phyloP scores from a whole-genome alignment of 1,140 invertebrate species.

The Elysia chlorotica region DNA sequence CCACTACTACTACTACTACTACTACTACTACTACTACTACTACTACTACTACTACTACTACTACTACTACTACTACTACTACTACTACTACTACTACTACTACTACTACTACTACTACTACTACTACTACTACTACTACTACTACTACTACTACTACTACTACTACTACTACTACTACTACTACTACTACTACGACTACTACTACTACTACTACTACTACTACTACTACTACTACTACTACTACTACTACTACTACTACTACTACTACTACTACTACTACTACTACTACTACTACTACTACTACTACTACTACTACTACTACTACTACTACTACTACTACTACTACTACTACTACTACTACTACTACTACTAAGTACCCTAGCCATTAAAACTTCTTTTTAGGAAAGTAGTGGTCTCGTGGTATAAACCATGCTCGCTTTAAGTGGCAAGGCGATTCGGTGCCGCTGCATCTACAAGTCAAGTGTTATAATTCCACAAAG shows the following conservation, averaged over 20 bases:
- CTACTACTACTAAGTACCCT: neutral
- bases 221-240: slow-evolving; percentile 1
- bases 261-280: slow-evolving; percentile 1
- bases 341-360: slow-evolving; percentile 1
- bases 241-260: slow-evolving; percentile 3
- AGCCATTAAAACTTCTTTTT: too few species aligned
- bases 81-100: slow-evolving; percentile 1
- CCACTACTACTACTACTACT: slow-evolving; percentile 3
- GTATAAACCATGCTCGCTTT: too few species aligned
- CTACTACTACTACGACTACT: slow-evolving; percentile 1
- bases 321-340: slow-evolving; percentile 1
- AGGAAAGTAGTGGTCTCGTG: too few species aligned
- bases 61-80: slow-evolving; percentile 3
- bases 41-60: neutral
- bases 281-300: slow-evolving; percentile 1
- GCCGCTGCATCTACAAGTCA: too few species aligned
- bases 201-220: slow-evolving; percentile 1
- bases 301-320: slow-evolving; percentile 3
- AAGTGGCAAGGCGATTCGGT: too few species aligned
- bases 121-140: slow-evolving; percentile 3
- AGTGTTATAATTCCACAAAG: too few species aligned
- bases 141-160: slow-evolving; percentile 1
- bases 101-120: slow-evolving; percentile 1
- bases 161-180: slow-evolving; percentile 1
- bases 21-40: neutral